phyloP scores from a whole-genome alignment of 2,888 invertebrate genomes.

The Melieria omissa region DNA sequence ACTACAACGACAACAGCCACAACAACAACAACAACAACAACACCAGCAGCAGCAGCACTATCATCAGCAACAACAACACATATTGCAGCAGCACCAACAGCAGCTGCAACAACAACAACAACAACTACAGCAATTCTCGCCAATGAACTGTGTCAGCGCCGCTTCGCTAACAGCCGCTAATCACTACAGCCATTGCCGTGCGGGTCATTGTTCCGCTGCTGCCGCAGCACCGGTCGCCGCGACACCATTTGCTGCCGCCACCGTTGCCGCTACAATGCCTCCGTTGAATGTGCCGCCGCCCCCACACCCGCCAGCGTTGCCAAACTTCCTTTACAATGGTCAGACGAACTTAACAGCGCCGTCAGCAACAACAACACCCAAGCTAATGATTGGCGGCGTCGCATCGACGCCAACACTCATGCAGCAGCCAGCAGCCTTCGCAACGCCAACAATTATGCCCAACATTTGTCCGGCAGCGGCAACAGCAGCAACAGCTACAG shows the following conservation, averaged over 20 bases:
- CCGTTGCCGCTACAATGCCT: too few species aligned
- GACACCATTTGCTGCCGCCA: too few species aligned
- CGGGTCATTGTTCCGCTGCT: slow-evolving; percentile 16
- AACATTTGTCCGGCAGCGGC: slow-evolving; percentile 2
- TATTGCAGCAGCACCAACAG: slow-evolving; percentile 26
- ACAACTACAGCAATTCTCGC: slow-evolving; percentile 20
- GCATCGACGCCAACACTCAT: slow-evolving; percentile 28
- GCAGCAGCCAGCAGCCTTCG: neutral
- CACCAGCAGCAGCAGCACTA: slow-evolving; percentile 33
- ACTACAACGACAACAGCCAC: slow-evolving; percentile 31
- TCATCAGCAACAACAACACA: slow-evolving; percentile 2
- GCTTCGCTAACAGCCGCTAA: slow-evolving; percentile 9
- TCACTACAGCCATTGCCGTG: neutral
- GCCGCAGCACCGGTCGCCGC: slow-evolving; percentile 21
- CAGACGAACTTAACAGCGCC: too few species aligned
- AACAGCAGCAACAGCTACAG: slow-evolving; percentile 4
- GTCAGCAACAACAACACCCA: too few species aligned
- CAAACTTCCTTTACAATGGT: too few species aligned
- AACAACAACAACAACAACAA: slow-evolving; percentile 7
- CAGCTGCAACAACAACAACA: slow-evolving; percentile 26
- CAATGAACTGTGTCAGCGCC: neutral
- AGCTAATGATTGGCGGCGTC: too few species aligned
- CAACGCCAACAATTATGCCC: slow-evolving; percentile 13
- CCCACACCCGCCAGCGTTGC: too few species aligned
- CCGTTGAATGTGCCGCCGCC: too few species aligned